phyloP scores from a whole-genome alignment of 1,140 invertebrate genomes.

The Zeugodacus cucurbitae region DNA sequence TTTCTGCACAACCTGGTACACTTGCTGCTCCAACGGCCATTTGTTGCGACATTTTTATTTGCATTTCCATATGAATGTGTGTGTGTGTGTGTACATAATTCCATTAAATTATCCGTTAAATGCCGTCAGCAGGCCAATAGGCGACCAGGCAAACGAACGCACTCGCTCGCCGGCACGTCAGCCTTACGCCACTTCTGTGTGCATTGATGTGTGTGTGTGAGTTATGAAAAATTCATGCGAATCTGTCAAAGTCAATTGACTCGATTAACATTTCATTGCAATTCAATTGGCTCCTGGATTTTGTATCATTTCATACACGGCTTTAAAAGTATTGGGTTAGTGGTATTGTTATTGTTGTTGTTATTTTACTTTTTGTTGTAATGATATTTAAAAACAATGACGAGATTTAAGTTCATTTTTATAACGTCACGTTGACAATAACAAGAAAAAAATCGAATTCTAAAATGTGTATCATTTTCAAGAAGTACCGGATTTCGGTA shows the following conservation, averaged over 20 bases:
- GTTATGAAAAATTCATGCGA: slow-evolving; percentile 6
- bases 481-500: too few relatives aligned
- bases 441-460: too few relatives aligned
- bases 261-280: slow-evolving; percentile 18
- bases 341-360: not conserved
- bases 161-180: too few relatives aligned
- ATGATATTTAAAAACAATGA: too few relatives aligned
- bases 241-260: not conserved
- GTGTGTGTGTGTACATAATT: not conserved
- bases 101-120: not conserved
- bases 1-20: not conserved
- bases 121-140: not conserved
- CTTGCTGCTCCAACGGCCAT: not conserved
- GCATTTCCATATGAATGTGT: not conserved
- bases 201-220: not conserved
- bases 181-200: too few relatives aligned
- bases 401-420: too few relatives aligned
- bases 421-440: too few relatives aligned
- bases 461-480: too few relatives aligned
- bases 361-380: not conserved
- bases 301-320: not conserved
- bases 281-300: slow-evolving; percentile 5
- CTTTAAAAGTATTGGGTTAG: not conserved
- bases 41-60: not conserved
- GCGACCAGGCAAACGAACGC: not conserved